Evolutionary conservation across 2,888 invertebrate species (phyloP), one percentile per base, ranked within the genome.

Genomic region (Bursaphelenchus okinawaensis): DNA sequence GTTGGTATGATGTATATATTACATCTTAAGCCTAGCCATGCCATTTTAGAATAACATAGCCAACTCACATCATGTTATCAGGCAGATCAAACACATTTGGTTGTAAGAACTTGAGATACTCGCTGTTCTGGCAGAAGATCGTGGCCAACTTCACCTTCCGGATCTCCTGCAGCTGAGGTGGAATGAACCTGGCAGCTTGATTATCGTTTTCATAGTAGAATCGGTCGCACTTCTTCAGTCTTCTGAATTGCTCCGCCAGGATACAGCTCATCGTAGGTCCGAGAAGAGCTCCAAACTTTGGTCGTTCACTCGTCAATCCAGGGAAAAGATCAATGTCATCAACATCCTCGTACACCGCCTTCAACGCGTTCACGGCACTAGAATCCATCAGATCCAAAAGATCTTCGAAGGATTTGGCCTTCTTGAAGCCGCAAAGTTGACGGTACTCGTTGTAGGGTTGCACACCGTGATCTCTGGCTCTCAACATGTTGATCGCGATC

Each of bases 291-390:
- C 70, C 72, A 28, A 29, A 55, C 55, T 68, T 52, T 8, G 73
- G 74, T 28, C 71, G 28, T 67, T 73, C 73, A 22, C 62, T 59
- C n/a, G 67, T 54, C 26, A 73, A 59, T 8, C 75, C 95, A 0
- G 93, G 91, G 87, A 95, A 95, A 3, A 95, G 86, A 84, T 95
- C 85, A 65, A 95, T 91, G 83, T 95, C 95, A 79, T 94, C 93
- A 0, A 93, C 93, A 1, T 90, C 66, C n/a, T 77, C 77, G 60
- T 79, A 80, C 6, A 77, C 77, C 8, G 69, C 67, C 55, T 71
- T 60, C 20, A 81, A 64, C 4, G 77, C 75, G 19, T 66, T 68
- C 9, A 80, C 69, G 12, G 74, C 68, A 7, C 70, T 67, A 23
- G 66, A 55, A 40, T 76, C 75, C 73, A 81, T 81, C 27, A 75